Evolutionary conservation across 1,140 invertebrate genomes (phyloP).

Genomic region (Pomacea maculata): DNA sequence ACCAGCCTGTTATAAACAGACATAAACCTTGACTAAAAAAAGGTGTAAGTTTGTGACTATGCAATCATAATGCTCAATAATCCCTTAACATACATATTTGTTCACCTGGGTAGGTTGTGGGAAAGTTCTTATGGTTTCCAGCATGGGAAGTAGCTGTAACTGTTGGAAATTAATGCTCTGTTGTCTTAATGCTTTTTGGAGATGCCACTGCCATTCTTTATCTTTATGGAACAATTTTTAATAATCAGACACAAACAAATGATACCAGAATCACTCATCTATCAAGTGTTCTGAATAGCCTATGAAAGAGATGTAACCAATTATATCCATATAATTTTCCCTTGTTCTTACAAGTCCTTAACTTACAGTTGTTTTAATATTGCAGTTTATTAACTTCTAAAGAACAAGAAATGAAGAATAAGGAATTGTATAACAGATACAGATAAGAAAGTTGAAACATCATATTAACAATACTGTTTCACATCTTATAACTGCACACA

Average conservation of each 20-base stretch:
- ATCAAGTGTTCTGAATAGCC: background rate
- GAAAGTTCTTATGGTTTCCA: conserved; percentile 1
- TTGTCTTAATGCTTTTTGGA: conserved; percentile 17
- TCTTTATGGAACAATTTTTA: background rate
- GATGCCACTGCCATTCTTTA: conserved; percentile 14
- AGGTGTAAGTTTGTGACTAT: too few species aligned
- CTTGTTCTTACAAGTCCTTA: background rate
- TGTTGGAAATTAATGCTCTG: conserved; percentile 8
- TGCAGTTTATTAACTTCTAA: background rate
- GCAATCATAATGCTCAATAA: too few species aligned
- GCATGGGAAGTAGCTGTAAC: conserved; percentile 5
- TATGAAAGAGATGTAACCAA: background rate
- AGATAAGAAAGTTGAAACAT: background rate
- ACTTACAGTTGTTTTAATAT: background rate
- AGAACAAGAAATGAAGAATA: background rate
- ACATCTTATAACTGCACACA: background rate
- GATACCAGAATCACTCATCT: background rate
- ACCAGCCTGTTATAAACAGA: too few species aligned
- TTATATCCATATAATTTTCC: background rate
- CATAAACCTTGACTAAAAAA: too few species aligned
- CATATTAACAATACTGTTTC: background rate
- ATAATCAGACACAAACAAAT: background rate
- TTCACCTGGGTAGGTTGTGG: background rate
- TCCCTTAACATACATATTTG: too few species aligned
- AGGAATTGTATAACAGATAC: background rate